phyloP scores from a whole-genome alignment of 2,888 invertebrate species.

The Iselma pallidipennis region DNA sequence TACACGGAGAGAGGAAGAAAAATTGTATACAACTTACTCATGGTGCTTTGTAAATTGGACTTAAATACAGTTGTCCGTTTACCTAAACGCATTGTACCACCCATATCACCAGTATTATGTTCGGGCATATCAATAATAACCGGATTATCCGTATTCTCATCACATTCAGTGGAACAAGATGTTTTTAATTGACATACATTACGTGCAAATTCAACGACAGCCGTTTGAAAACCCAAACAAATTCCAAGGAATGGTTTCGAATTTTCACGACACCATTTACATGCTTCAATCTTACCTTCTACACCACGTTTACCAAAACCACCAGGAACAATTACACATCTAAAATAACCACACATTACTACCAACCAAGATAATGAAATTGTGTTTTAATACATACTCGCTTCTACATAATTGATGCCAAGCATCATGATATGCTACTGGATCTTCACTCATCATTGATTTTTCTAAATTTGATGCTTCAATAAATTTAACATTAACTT shows the following conservation, averaged over 20 bases:
- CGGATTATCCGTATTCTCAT: conserved; percentile 72
- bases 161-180: conserved; percentile 88
- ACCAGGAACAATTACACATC: conserved; percentile 95
- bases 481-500: conserved; percentile 85
- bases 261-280: conserved; percentile 89
- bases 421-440: conserved; percentile 87
- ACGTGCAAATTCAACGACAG: conserved; percentile 93
- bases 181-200: conserved; percentile 76
- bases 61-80: conserved; percentile 85
- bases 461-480: conserved; percentile 89
- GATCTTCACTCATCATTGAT: conserved; percentile 71
- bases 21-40: conserved; percentile 62
- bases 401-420: conserved; percentile 90
- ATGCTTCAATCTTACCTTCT: conserved; percentile 94
- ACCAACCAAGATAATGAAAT: not conserved
- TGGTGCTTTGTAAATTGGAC: conserved; percentile 59
- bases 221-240: conserved; percentile 96
- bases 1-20: no score
- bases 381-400: conserved; percentile 63
- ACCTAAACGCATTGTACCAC: conserved; percentile 99
- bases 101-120: conserved; percentile 89
- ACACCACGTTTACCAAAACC: conserved; percentile 96
- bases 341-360: conserved; percentile 50
- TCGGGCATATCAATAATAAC: conserved; percentile 99
- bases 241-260: conserved; percentile 93